phyloP scores from a whole-genome alignment of 2,113 vertebrate genomes.

The Gopherus evgoodei region DNA sequence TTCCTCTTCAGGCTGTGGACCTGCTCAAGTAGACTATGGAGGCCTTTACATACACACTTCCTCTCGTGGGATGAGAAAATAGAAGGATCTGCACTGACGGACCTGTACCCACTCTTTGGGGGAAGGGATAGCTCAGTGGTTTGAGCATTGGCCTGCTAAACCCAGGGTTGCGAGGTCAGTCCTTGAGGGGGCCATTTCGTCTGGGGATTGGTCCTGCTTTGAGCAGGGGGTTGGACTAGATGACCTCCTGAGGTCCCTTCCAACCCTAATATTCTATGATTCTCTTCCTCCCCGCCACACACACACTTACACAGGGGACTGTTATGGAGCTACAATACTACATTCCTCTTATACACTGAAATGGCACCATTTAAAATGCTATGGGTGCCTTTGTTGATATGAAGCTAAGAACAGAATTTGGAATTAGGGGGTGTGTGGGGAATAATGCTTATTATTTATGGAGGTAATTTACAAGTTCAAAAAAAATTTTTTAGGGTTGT shows the following conservation, averaged over 20 bases:
- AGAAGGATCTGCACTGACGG: neutral
- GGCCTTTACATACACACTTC: neutral
- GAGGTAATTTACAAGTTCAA: neutral
- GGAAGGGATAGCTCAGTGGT: too few species aligned
- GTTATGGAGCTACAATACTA: neutral
- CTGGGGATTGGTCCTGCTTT: too few species aligned
- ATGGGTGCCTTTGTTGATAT: neutral
- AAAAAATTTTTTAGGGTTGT: neutral
- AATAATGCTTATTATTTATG: neutral
- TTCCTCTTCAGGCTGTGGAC: neutral
- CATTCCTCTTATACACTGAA: neutral
- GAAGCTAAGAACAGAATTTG: neutral
- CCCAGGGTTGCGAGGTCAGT: too few species aligned
- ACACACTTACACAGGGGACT: neutral
- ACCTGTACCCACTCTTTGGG: neutral
- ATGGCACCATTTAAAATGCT: neutral
- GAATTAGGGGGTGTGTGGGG: neutral
- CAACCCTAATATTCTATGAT: too few species aligned
- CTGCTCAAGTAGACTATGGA: neutral
- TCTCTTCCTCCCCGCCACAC: too few species aligned
- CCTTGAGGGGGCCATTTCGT: too few species aligned
- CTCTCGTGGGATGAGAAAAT: accelerated
- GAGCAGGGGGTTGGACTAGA: too few species aligned
- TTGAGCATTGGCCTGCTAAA: too few species aligned
- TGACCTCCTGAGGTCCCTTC: too few species aligned